Evolutionary conservation across 2,113 vertebrate species (phyloP), one percentile per base, ranked within the genome.

Genomic region (Chinchilla lanigera): DNA sequence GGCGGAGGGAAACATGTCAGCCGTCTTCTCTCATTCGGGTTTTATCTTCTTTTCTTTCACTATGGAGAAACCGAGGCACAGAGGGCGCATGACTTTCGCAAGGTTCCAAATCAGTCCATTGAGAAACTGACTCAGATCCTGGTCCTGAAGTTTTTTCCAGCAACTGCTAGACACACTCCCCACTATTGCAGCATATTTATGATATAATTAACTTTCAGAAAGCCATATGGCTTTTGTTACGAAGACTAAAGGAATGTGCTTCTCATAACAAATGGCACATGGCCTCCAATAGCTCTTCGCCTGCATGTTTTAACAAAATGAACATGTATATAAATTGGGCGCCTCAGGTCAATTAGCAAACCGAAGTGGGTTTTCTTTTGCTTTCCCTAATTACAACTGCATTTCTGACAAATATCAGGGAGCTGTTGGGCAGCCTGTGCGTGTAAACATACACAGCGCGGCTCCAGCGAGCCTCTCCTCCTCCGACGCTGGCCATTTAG

Each of bases 151-250:
- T 90, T 95, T 94, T 87, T 89, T 93, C 90, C 84, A 92, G 90
- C 65, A 92, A 67, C 80, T 96, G 71, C 92, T 91, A 96, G 95
- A 95, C 97, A 93, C 75, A 58, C 65, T 95, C 92, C 54, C 69
- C 73, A 97, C 65, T 95, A 95, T 98, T 98, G 98, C 86, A 97
- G 98, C 98, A 98, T 98, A 97, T 92, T 98, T 95, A 96, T 98
- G 97, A 97, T 98, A 98, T 94, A 98, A 97, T 97, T 98, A 98
- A 98, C 98, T 98, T 96, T 95, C 97, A 96, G 96, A 97, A 96
- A 95, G 58, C 96, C 98, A 98, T 98, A 98, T 98, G 98, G 97
- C 89, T 98, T 98, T 98, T 97, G 96, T 98, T 97, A 98, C 96
- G 94, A 91, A 98, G 97, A 98, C 97, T 94, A 97, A 98, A 98